Base-by-base conservation (phyloP, 2,113 vertebrate genomes). In the Cololabis saira region DNA sequence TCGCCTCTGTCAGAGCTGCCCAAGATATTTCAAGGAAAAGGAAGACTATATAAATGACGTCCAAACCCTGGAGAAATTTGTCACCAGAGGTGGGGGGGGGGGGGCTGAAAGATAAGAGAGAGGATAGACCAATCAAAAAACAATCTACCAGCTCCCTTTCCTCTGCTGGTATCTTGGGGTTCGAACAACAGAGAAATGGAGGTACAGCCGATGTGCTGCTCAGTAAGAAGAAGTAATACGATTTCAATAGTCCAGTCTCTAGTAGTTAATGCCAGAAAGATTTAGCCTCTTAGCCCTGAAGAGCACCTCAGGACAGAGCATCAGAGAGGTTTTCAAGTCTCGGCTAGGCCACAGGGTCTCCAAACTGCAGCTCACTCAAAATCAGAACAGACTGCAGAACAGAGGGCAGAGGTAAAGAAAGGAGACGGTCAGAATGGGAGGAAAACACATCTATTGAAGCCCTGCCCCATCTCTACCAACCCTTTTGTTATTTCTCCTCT, bases 401-500 rank as follows among this genome's bases (percentile, higher is more conserved):
- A 76, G 58, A 80, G 76, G 76, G 62, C 68, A 78, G 75, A 49
- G 72, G 72, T 72, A 71, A 75, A 59, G 71, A 71, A 74, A 43
- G 65, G 64, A 80, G 72, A 58, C 14, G 9, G 81, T 49, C n/a
- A 47, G 53, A 33, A 68, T 21, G 48, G 61, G 60, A 61, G 72
- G 49, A 77, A 74, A 74, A 72, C 67, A 67, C 50, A 69, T 74
- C 74, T 55, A 74, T 61, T 54, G 68, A 67, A 49, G 18, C 1
- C 40, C 68, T 61, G 49, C 73, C 57, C 61, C 40, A 24, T 59
- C 81, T 66, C 57, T 52, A 47, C 70, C 42, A n/a, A 15, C 21
- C 53, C 73, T 54, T 61, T 78, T 81, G 61, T 75, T 78, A 59
- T 9, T 58, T 71, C 71, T 78, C 47, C 19, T 57, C 42, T 22